Base-by-base conservation (phyloP, 2,888 invertebrate species). In the Merodon equestris region DNA sequence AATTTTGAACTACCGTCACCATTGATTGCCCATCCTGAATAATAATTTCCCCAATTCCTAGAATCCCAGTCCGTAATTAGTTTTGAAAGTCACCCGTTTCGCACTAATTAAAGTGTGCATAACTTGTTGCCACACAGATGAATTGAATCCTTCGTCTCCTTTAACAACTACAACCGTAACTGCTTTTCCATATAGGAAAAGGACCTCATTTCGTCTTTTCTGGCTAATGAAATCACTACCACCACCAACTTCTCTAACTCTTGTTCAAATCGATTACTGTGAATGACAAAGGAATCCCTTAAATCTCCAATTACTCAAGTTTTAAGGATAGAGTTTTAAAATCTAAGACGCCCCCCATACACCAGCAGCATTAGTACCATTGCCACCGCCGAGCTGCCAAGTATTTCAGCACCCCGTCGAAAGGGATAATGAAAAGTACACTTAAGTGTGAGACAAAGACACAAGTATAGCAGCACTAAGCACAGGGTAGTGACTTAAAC, bases 301-400 rank as follows among this genome's bases (percentile, higher is more conserved):
- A 83, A 83, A 82, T 82, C 82, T 82, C 81, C 83, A 82, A 83
- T 83, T 83, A 83, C 83, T 83, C 83, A 82, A 82, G 77, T 82
- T 83, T 81, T 81, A 83, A 82, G 82, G 74, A 77, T 70, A 67
- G 72, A 66, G 72, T 81, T 75, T 75, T 81, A 77, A 77, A 77
- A 77, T 77, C 73, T 73, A 53, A 68, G 18, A 44, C 40, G 38
- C 47, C 66, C 47, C 51, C 60, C 14, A 36, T 13, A 17, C 47
- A 7, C 15, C 27, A 50, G 14, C 7, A 27, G 3, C 27, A 27
- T 27, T 7, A 27, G 2, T 7, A 27, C 27, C 7, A 27, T 27
- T 27, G 27, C 27, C 27, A 27, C 27, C 27, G 7, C 27, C 27
- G 27, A 27, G 27, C 27, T 27, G 27, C 27, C 27, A 27, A 27